Base-by-base conservation (phyloP, 2,797 vertebrate species). In the Knipowitschia caucasica region DNA sequence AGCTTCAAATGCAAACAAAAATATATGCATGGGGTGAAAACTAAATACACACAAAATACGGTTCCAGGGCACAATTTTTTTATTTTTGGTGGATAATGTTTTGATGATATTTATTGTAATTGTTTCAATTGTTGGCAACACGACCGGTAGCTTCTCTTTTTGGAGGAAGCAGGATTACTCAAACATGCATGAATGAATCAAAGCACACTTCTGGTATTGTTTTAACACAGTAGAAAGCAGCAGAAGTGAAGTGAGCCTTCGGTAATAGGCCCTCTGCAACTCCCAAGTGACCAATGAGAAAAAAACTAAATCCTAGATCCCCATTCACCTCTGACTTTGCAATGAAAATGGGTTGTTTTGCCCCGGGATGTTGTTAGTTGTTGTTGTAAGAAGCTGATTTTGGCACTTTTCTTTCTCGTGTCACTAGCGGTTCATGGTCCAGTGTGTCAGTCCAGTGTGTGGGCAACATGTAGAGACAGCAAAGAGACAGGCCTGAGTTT, bases 401-500 rank as follows among this genome's bases (percentile, higher is more conserved):
- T 5, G 15, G 15, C 8, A n/a, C 34, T 43, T 27, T 30, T 25
- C 12, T 20, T n/a, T 39, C 18, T 25, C 26, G 33, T 39, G 24
- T 50, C 47, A 50, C 30, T 12, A 24, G 45, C 36, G 23, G 4
- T 64, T 59, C 55, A 57, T 66, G 52, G 69, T 73, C 77, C 66
- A 42, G 62, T 12, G 53, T 58, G 40, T 70, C 56, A 29, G 61
- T 34, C 43, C 54, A 10, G 62, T 71, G 57, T 65, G 59, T 21
- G 45, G 58, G 29, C 35, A 58, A 39, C 40, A 45, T 56, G 21
- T 14, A 7, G 44, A 64, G 67, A 78, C 66, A 77, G 66, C n/a
- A 50, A 69, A 73, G 71, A 57, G 69, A 80, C 76, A 75, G 84
- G 71, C 57, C 70, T 67, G 76, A 82, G 81, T 89, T 84, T 87